Conservation (phyloP, 2,797 vertebrate species). For the Sylvilagus floridanus region DNA sequence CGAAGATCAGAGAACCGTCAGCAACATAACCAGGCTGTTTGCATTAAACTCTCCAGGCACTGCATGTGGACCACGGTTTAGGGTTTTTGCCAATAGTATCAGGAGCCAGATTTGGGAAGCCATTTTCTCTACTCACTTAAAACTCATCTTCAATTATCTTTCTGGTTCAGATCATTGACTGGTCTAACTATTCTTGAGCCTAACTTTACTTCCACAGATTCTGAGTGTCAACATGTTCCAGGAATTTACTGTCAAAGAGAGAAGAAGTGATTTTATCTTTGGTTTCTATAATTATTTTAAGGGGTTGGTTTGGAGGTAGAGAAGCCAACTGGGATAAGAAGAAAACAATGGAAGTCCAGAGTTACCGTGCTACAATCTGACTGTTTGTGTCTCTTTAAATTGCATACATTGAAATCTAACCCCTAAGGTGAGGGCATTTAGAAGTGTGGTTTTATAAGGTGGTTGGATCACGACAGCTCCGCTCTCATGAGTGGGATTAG, state of each 20-base stretch:
- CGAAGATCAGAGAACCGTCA: background rate
- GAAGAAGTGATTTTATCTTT: background rate
- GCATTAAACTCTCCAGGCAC: background rate
- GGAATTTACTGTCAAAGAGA: background rate
- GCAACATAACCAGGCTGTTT: background rate
- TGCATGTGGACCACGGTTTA: background rate
- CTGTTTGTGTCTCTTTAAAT: background rate
- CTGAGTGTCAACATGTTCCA: background rate
- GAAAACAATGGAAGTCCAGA: background rate
- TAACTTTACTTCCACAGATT: background rate
- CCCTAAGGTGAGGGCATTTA: background rate
- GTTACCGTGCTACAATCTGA: background rate
- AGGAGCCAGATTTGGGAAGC: background rate
- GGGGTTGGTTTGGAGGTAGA: background rate
- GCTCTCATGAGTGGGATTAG: background rate
- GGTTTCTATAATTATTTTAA: conserved; percentile 23
- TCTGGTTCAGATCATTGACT: background rate
- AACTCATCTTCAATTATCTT: background rate
- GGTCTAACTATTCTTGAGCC: background rate
- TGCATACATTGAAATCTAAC: background rate
- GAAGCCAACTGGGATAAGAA: background rate
- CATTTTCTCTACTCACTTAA: background rate
- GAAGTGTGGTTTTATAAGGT: background rate
- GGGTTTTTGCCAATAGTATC: background rate
- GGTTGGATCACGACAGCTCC: background rate